Percentiles rank a stretch among this genome's conserved stretches.
Conservation (phyloP, 2,888 invertebrate genomes). For the Drosophila helvetica region DNA sequence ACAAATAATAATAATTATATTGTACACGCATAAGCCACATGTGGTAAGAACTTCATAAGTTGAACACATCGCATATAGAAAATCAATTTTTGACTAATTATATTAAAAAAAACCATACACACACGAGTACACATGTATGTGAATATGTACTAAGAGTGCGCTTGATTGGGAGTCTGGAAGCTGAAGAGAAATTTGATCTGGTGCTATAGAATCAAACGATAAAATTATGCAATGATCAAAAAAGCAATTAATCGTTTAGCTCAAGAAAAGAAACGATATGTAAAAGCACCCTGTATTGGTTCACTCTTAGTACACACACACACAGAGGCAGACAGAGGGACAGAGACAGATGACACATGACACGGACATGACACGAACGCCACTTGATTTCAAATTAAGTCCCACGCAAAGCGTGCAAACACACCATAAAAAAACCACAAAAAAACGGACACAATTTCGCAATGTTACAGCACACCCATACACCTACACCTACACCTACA, state of each 20-base stretch:
- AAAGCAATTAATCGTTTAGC: no score
- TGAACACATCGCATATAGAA: slow-evolving; percentile 24
- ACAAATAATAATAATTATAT: slow-evolving; percentile 28
- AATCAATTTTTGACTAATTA: slow-evolving; percentile 14
- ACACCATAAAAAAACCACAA: not conserved
- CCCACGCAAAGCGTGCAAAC: slow-evolving; percentile 32
- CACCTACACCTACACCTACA: not conserved
- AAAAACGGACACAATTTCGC: no score
- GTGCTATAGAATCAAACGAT: no score
- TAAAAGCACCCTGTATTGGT: not conserved
- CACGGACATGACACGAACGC: not conserved
- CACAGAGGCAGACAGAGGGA: not conserved
- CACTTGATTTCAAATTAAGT: slow-evolving; percentile 41
- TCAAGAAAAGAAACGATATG: no score
- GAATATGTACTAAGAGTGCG: not conserved
- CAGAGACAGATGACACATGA: not conserved
- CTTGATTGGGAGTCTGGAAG: not conserved
- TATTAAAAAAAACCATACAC: not conserved
- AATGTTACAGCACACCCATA: slow-evolving; percentile 28
- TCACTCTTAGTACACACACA: slow-evolving; percentile 5
- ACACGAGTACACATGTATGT: not conserved
- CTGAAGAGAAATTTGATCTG: no score
- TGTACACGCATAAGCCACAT: slow-evolving; percentile 30
- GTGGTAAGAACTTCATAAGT: slow-evolving; percentile 46
- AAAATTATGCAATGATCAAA: no score